Evolutionary conservation across 2,797 vertebrate genomes (phyloP).

Genomic region (Semotilus atromaculatus): DNA sequence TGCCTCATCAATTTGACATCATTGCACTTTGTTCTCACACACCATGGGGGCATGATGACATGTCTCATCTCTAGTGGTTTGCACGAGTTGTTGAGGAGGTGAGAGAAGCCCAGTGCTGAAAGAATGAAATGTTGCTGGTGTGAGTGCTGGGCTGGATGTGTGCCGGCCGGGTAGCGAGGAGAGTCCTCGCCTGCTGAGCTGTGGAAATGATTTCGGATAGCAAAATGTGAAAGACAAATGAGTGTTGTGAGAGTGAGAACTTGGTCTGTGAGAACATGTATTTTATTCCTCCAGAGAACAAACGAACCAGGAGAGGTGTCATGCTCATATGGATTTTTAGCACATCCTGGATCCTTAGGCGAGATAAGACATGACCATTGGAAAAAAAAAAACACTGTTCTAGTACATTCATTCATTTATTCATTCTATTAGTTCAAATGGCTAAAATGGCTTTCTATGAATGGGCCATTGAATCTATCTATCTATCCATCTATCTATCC

Average conservation of each 20-base stretch:
- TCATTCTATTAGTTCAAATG: too few species aligned
- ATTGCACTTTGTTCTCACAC: constrained; percentile 37
- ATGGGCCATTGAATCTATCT: too few species aligned
- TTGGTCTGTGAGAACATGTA: not conserved
- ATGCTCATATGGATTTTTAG: too few species aligned
- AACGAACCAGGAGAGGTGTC: not conserved
- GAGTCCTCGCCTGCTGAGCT: constrained; percentile 18
- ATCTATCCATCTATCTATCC: too few species aligned
- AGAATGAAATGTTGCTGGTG: constrained; percentile 23
- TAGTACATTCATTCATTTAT: too few species aligned
- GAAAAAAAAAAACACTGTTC: too few species aligned
- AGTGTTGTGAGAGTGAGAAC: not conserved
- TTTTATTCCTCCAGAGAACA: not conserved
- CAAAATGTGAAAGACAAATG: constrained; percentile 10
- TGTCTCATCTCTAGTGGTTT: constrained; percentile 27
- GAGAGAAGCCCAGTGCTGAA: not conserved
- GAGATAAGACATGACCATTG: too few species aligned
- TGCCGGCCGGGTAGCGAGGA: not conserved
- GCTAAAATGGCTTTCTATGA: too few species aligned
- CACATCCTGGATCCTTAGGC: too few species aligned
- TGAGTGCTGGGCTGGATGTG: constrained; percentile 21
- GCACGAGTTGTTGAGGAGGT: constrained; percentile 25
- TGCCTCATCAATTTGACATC: constrained; percentile 17
- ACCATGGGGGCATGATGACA: constrained; percentile 19
- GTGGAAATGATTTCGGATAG: constrained; percentile 14